These are phyloP conservation scores for Arnoldichthys spilopterus DNA, from an alignment of 2,797 vertebrate species.

Conservation along the genomic window DNA sequence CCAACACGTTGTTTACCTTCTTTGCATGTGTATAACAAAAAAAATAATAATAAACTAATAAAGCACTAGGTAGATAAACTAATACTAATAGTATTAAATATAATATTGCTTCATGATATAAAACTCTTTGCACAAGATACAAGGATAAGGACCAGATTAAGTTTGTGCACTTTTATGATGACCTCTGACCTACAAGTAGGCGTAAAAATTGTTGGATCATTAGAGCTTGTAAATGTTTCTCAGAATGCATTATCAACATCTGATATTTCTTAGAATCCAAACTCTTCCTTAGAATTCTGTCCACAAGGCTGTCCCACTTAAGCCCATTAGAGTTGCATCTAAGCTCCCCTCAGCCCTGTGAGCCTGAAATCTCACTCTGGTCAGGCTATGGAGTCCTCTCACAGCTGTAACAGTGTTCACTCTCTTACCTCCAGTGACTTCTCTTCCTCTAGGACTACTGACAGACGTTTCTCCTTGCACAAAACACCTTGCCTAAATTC, in stretches of 20 bases:
- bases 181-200: background rate
- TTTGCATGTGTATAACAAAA: conserved; percentile 30
- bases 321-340: background rate
- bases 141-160: background rate
- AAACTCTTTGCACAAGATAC: background rate
- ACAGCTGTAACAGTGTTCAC: conserved; percentile 1
- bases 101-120: background rate
- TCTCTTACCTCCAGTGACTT: no score
- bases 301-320: conserved; percentile 1
- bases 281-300: conserved; percentile 5
- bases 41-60: no score
- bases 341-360: background rate
- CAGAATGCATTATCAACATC: background rate
- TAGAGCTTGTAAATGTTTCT: background rate
- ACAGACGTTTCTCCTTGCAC: no score
- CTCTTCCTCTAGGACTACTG: background rate
- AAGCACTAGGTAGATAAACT: no score
- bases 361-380: conserved; percentile 26
- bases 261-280: background rate
- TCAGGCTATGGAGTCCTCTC: conserved; percentile 15
- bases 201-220: background rate
- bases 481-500: no score
- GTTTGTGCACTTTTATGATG: background rate
- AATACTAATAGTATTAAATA: background rate
- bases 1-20: conserved; percentile 24